Evolutionary conservation across 2,888 invertebrate species (phyloP), one percentile per base, ranked within the genome.

Genomic region (Trachelus troglodyta): DNA sequence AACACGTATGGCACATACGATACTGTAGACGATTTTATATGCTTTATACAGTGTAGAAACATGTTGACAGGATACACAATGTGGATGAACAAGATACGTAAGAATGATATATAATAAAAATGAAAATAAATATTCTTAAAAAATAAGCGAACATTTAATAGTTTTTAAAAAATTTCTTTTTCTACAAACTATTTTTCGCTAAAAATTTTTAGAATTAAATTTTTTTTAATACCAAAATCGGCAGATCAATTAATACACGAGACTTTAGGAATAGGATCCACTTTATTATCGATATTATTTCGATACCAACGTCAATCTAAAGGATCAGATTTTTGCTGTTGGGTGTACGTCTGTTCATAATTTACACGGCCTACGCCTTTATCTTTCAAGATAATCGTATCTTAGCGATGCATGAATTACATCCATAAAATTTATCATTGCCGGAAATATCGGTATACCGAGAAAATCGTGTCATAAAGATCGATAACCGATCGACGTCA

Each of bases 341-440:
- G 85, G 69, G 83, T 83, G 84, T 84, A 85, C 84, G 76, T 79
- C 83, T 85, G 87, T 88, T 86, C 84, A 87, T 87, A 87, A 88
- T 88, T 87, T 87, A 85, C 86, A 83, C 86, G 84, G 84, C 88
- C 88, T 86, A 89, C 87, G 85, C 85, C 77, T 79, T 83, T 87
- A 87, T 87, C 85, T 87, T 81, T 82, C 80, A 83, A 83, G 85
- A 87, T 88, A 86, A 89, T 88, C 85, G 80, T 83, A 85, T 85
- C 85, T 84, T 82, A 82, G 76, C 84, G 83, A 84, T 81, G 84
- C 86, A 85, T 88, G 87, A 88, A 88, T 88, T 86, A 86, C 85
- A 81, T 79, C 68, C 80, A 82, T 85, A 85, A 87, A 84, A 84
- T 86, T 86, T 82, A 80, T 80, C 69, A 40, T 40, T 23, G 0